Conservation (phyloP, 1,140 invertebrate genomes). For the Harpegnathos saltator region DNA sequence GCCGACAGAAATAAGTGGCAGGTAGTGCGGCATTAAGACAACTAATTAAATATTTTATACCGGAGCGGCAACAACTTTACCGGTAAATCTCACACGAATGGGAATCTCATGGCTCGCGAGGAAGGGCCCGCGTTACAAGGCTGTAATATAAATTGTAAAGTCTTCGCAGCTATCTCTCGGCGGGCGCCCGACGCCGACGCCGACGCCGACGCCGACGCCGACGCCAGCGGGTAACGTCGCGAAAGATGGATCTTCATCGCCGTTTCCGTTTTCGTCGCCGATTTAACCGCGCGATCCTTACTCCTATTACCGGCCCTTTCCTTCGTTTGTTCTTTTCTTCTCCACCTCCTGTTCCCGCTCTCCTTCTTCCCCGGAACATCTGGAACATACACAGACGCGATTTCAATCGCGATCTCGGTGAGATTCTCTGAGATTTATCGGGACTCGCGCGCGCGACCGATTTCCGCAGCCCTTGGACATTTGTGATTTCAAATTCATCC, state of each 20-base stretch:
- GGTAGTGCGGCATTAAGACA: constrained; percentile 67
- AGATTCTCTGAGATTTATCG: no score
- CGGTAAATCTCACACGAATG: constrained; percentile 69
- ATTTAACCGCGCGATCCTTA: constrained; percentile 28
- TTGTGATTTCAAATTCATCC: no score
- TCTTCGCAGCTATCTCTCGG: constrained; percentile 51
- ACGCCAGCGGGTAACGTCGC: constrained; percentile 29
- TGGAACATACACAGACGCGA: not conserved
- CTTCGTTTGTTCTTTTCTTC: not conserved
- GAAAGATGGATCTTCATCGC: constrained; percentile 11
- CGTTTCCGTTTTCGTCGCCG: constrained; percentile 12
- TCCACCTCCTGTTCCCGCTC: not conserved
- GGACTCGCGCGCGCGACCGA: no score
- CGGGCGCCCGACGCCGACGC: not conserved
- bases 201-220: constrained; percentile 11
- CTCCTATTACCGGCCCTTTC: not conserved
- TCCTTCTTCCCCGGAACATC: not conserved
- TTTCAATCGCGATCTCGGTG: not conserved
- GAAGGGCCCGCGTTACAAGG: constrained; percentile 56
- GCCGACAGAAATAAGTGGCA: constrained; percentile 52
- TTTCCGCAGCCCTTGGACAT: not conserved
- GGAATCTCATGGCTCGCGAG: constrained; percentile 51
- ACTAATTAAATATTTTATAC: constrained; percentile 78
- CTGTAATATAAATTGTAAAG: constrained; percentile 74
- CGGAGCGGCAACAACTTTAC: constrained; percentile 62